Evolutionary conservation across 53 echinoderm and acorn worm species (phyloP).

Genomic region (Antedon mediterranea): DNA sequence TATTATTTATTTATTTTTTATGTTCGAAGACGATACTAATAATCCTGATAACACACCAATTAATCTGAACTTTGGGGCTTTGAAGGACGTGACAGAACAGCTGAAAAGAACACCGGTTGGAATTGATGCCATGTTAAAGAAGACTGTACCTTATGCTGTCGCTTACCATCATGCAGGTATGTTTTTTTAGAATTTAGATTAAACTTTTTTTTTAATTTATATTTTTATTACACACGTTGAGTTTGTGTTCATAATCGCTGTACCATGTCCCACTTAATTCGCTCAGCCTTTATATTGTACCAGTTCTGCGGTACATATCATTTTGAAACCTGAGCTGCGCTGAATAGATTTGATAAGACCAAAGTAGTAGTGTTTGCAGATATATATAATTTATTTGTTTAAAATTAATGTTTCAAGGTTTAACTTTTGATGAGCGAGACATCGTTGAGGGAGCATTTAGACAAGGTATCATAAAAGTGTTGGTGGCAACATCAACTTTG

Average conservation of each 20-base stretch:
- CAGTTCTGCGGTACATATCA: too few relatives aligned
- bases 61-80: conserved; percentile 42
- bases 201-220: too few relatives aligned
- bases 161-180: conserved; percentile 98
- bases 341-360: too few relatives aligned
- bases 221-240: too few relatives aligned
- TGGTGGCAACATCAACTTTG: conserved; percentile 93
- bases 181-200: not conserved
- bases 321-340: too few relatives aligned
- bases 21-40: not conserved
- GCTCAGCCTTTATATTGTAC: too few relatives aligned
- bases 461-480: conserved; percentile 57
- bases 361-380: too few relatives aligned
- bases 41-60: not conserved
- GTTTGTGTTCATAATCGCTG: too few relatives aligned
- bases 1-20: not conserved
- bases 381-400: too few relatives aligned
- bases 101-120: conserved; percentile 74
- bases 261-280: too few relatives aligned
- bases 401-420: conserved; percentile 21
- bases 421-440: conserved; percentile 92
- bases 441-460: conserved; percentile 95
- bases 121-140: conserved; percentile 56
- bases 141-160: conserved; percentile 71
- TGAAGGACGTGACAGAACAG: conserved; percentile 79